These are phyloP conservation scores for Drosophila mojavensis DNA, from an alignment of 1,140 invertebrate genomes.

Conservation along the genomic window DNA sequence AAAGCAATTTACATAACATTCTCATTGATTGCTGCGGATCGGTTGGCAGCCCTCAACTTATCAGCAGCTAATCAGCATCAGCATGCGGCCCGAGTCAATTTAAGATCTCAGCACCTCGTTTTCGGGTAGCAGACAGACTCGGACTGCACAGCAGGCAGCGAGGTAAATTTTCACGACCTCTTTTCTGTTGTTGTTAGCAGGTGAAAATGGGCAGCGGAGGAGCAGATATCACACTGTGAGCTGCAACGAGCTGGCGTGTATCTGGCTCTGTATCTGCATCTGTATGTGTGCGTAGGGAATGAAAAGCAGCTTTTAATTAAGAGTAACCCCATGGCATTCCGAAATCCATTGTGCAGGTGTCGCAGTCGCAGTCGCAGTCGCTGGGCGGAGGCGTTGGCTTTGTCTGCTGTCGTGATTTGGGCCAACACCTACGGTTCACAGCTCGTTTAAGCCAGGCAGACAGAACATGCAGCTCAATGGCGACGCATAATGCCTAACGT, in stretches of 20 bases:
- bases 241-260: conserved; percentile 23
- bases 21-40: conserved; percentile 61
- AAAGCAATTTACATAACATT: conserved; percentile 69
- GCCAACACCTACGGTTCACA: conserved; percentile 76
- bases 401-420: conserved; percentile 52
- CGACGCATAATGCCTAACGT: conserved; percentile 14
- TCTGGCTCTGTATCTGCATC: too few relatives aligned
- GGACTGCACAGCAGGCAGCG: conserved; percentile 27
- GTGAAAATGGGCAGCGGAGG: conserved; percentile 17
- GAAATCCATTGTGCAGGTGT: conserved; percentile 62
- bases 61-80: conserved; percentile 79
- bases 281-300: conserved; percentile 32
- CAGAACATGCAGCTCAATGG: neutral
- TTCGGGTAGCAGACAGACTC: conserved; percentile 45
- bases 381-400: conserved; percentile 22
- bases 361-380: conserved; percentile 39
- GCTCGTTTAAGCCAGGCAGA: conserved; percentile 47
- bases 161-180: conserved; percentile 61
- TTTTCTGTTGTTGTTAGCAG: conserved; percentile 54
- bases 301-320: conserved; percentile 80
- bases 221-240: conserved; percentile 60
- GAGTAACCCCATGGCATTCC: conserved; percentile 37
- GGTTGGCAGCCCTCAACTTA: conserved; percentile 60
- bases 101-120: conserved; percentile 76
- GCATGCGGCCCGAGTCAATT: conserved; percentile 67